These are phyloP conservation scores for Delphinapterus leucas DNA, from an alignment of 2,113 vertebrate species.

Conservation along the genomic window DNA sequence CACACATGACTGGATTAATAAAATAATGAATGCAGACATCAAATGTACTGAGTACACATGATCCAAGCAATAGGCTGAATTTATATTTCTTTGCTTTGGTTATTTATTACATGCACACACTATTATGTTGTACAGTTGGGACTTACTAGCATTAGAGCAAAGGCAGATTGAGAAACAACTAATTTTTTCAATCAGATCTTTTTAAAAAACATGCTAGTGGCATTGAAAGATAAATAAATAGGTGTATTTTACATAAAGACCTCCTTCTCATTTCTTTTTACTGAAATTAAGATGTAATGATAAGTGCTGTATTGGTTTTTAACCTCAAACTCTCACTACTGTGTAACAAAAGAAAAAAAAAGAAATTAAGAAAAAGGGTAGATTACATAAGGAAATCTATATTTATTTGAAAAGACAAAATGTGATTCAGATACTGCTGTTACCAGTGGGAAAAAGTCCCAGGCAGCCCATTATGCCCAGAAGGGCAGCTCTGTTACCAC, in stretches of 20 bases:
- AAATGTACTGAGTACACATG: neutral
- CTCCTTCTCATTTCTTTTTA: conserved; percentile 31
- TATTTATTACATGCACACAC: neutral
- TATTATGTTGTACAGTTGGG: neutral
- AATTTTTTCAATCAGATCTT: conserved; percentile 12
- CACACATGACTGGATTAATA: neutral
- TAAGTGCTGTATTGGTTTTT: conserved; percentile 49
- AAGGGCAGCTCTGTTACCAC: conserved; percentile 66
- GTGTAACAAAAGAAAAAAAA: conserved; percentile 62
- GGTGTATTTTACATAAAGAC: conserved; percentile 4
- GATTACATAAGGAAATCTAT: conserved; percentile 71
- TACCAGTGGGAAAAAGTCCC: conserved; percentile 58
- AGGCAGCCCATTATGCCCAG: conserved; percentile 60
- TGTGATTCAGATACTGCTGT: conserved; percentile 66
- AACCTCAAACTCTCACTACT: neutral
- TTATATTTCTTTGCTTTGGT: conserved; percentile 2
- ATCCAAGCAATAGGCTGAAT: neutral
- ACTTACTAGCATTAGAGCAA: conserved; percentile 32
- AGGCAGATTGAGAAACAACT: neutral
- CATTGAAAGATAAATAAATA: neutral
- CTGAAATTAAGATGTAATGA: conserved; percentile 17
- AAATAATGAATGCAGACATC: neutral
- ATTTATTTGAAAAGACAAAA: conserved; percentile 68
- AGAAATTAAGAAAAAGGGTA: neutral
- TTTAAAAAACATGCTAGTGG: neutral